Conservation (phyloP, 2,797 vertebrate species). For the Enteromius thamalakanensis region DNA sequence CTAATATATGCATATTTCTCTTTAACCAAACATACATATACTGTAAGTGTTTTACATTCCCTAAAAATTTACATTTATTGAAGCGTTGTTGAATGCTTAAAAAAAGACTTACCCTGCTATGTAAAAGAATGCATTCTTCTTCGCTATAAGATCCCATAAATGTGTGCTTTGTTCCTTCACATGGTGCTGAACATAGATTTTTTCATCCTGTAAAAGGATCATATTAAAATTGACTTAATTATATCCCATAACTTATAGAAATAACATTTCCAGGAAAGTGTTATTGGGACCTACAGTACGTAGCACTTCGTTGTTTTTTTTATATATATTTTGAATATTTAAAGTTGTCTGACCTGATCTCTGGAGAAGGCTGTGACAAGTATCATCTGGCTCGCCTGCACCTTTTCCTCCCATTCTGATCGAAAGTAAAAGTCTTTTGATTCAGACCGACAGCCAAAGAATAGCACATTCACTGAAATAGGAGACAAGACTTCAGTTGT, state of each 20-base stretch:
- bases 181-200: slow-evolving; percentile 92
- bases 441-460: slow-evolving; percentile 90
- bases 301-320: neutral
- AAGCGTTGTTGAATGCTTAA: neutral
- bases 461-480: slow-evolving; percentile 82
- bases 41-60: no score
- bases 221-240: neutral
- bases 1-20: neutral
- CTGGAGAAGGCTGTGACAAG: slow-evolving; percentile 92
- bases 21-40: neutral
- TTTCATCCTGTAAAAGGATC: slow-evolving; percentile 79
- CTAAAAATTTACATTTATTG: neutral
- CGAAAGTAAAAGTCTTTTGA: slow-evolving; percentile 89
- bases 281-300: neutral
- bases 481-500: neutral
- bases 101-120: slow-evolving; percentile 87
- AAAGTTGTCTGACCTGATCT: slow-evolving; percentile 83
- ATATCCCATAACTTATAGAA: neutral
- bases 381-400: slow-evolving; percentile 73
- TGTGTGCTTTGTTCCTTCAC: slow-evolving; percentile 78
- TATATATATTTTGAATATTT: neutral
- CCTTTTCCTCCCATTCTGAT: slow-evolving; percentile 84
- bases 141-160: slow-evolving; percentile 86
- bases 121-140: slow-evolving; percentile 78
- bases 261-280: neutral